A percentile compares a stretch with the other conserved stretches of the same genome.
These are phyloP conservation scores for Gadopsis marmoratus DNA, from an alignment of 2,797 vertebrate genomes.

Conservation along the genomic window DNA sequence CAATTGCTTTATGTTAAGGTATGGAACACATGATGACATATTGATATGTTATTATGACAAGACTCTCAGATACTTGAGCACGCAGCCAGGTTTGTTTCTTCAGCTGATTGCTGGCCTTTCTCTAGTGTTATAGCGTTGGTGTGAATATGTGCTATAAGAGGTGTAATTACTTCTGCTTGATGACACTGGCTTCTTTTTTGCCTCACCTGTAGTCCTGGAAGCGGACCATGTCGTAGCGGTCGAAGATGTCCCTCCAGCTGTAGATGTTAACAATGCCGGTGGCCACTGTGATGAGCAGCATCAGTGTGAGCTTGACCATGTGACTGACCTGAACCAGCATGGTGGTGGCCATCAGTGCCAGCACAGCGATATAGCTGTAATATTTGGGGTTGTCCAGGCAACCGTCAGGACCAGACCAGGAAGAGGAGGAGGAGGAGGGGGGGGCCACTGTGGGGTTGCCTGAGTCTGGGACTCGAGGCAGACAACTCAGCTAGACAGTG, in stretches of 20 bases:
- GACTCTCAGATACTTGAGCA: not conserved
- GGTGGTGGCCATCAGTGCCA: conserved; percentile 93
- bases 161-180: not conserved
- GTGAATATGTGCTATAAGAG: not conserved
- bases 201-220: conserved; percentile 89
- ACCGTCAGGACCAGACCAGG: conserved; percentile 48
- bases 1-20: not conserved
- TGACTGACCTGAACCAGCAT: conserved; percentile 99
- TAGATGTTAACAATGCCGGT: conserved; percentile 91
- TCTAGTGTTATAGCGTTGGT: not conserved
- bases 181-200: too few species aligned
- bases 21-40: not conserved
- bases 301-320: conserved; percentile 97
- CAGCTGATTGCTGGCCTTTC: too few species aligned
- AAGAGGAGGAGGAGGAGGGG: conserved; percentile 22
- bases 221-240: conserved; percentile 88
- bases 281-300: conserved; percentile 90
- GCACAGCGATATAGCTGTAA: conserved; percentile 91
- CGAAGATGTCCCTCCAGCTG: conserved; percentile 93
- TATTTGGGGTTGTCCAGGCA: conserved; percentile 94
- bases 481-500: conserved; percentile 89
- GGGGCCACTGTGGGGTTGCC: conserved; percentile 51
- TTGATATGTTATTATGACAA: too few species aligned
- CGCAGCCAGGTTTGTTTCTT: not conserved
- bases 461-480: conserved; percentile 69